Percentiles rank a stretch among this genome's conserved stretches.
Evolutionary conservation across 2,888 invertebrate species (phyloP).

Genomic region (Crematogaster levior): DNA sequence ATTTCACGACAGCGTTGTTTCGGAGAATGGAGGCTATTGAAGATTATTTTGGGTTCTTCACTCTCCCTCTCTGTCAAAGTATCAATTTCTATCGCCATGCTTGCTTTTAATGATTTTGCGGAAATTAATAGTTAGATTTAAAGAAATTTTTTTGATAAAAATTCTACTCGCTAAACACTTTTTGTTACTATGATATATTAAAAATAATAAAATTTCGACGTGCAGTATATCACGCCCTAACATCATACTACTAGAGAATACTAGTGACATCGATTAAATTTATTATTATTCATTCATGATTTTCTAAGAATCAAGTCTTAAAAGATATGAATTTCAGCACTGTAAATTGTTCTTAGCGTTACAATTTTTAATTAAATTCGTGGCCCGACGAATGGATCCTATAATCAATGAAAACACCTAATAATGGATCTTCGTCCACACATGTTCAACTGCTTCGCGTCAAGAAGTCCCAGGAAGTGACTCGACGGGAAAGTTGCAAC

Average conservation of each 20-base stretch:
- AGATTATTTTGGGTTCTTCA: constrained; percentile 38
- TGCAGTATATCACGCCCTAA: neutral
- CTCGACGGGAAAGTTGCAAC: constrained; percentile 51
- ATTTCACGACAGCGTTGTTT: constrained; percentile 68
- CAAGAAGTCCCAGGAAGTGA: constrained; percentile 48
- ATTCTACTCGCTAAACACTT: neutral
- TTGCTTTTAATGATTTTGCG: constrained; percentile 30
- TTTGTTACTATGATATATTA: neutral
- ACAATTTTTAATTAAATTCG: constrained; percentile 10
- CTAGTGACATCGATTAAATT: neutral
- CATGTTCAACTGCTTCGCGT: constrained; percentile 12
- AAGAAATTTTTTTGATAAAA: neutral
- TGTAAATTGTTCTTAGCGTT: neutral
- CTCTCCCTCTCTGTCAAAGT: constrained; percentile 23
- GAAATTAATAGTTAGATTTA: neutral
- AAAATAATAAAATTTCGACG: neutral
- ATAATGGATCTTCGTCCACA: constrained; percentile 6
- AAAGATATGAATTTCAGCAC: neutral
- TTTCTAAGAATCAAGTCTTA: neutral
- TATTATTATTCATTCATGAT: neutral
- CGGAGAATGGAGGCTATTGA: neutral
- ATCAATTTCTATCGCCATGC: constrained; percentile 45
- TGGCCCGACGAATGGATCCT: neutral
- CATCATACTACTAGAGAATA: neutral
- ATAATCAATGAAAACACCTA: constrained; percentile 17